Percentiles rank a stretch among this genome's conserved stretches.
These are phyloP conservation scores for Drosophila triauraria DNA, from an alignment of 1,140 invertebrate species.

Conservation along the genomic window DNA sequence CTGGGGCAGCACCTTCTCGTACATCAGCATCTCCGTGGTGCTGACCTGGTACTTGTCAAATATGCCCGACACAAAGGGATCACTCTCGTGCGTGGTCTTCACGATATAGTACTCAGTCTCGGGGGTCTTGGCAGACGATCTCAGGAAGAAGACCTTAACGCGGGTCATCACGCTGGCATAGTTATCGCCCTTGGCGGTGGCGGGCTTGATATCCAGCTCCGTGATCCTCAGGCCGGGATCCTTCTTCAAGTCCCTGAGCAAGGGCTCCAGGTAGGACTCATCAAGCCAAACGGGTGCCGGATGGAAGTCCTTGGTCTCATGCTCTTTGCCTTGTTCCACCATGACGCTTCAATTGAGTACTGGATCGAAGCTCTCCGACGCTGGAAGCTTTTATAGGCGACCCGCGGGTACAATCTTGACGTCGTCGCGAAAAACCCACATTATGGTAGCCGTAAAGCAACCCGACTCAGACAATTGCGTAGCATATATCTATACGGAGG, in stretches of 20 bases:
- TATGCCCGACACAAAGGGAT: conserved; percentile 58
- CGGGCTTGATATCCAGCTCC: conserved; percentile 66
- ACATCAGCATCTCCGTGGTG: conserved; percentile 79
- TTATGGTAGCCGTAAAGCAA: conserved; percentile 49
- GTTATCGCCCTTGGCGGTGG: conserved; percentile 80
- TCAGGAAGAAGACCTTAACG: conserved; percentile 50
- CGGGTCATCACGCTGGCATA: conserved; percentile 83
- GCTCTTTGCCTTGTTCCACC: conserved; percentile 49
- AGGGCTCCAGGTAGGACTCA: conserved; percentile 60
- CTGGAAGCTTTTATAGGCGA: conserved; percentile 49
- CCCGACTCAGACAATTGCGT: conserved; percentile 39
- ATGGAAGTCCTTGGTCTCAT: conserved; percentile 45
- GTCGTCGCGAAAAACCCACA: conserved; percentile 4
- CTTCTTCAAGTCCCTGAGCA: conserved; percentile 57
- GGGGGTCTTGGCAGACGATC: conserved; percentile 21
- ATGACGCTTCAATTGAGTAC: conserved; percentile 31
- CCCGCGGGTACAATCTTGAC: conserved; percentile 5
- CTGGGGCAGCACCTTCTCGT: conserved; percentile 74
- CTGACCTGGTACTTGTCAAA: conserved; percentile 66
- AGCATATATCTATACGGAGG: background rate
- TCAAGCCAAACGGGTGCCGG: conserved; percentile 70
- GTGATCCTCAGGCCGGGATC: conserved; percentile 54
- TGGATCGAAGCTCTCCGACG: conserved; percentile 4
- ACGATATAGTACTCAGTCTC: conserved; percentile 67
- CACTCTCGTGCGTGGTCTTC: conserved; percentile 75